Base-by-base conservation (phyloP, 2,888 invertebrate species). In the Pycnomerus fuliginosus region DNA sequence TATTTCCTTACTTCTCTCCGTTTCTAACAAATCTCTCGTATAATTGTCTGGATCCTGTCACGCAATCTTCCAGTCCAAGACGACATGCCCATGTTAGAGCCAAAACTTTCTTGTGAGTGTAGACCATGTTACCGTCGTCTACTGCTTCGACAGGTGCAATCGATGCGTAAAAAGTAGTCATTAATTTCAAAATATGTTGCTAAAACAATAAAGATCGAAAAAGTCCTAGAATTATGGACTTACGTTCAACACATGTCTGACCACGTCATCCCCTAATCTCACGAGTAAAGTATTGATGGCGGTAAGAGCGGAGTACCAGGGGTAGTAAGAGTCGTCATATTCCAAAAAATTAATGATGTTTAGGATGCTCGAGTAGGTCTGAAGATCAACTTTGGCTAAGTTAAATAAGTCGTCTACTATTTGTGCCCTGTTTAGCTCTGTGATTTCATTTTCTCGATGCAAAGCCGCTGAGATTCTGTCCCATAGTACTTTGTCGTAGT, bases 401-500 rank as follows among this genome's bases (percentile, higher is more conserved):
- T 79, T 80, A 48, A 83, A 78, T 2, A 83, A 73, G 65, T 94
- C 93, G 55, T 89, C 87, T 0, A 92, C 70, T 3, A 84, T 60
- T 44, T 90, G 86, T 0, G 87, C 90, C 25, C 91, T 77, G 68
- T 87, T 90, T 4, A 83, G 58, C 0, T 77, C 64, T 42, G 80
- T 3, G 11, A 25, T 25, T 4, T 25, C 58, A 1, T 29, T 17
- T 42, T 75, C 69, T 1, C 76, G 67, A 0, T 48, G 55, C 7
- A 85, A 62, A 3, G 73, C 77, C 0, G 58, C 53, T 0, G 73
- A 69, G 2, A 87, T 62, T 0, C 79, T 73, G 0, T 72, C 62
- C 87, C 87, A 90, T 64, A 87, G 87, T 0, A 65, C 62, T 0
- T 59, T 52, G 29, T 89, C 87, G 54, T 90, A 90, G 61, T 85